phyloP scores from a whole-genome alignment of 2,888 invertebrate genomes.

The Allacma fusca region DNA sequence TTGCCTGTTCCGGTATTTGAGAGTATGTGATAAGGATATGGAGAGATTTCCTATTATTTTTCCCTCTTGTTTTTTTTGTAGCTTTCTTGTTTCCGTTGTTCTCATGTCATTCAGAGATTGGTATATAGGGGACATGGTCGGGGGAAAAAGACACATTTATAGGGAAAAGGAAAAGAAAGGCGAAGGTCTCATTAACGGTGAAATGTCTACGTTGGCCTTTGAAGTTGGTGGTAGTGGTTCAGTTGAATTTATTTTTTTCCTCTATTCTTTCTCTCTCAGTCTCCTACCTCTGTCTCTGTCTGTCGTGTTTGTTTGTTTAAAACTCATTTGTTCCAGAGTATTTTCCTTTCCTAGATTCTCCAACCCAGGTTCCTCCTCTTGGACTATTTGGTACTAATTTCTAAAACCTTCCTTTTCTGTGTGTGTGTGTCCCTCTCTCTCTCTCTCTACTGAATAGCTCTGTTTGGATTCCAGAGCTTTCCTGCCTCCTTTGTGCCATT shows the following conservation, averaged over 20 bases:
- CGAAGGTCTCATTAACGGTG: background rate
- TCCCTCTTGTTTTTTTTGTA: too few species aligned
- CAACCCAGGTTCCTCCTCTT: background rate
- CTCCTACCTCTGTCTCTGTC: background rate
- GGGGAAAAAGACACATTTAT: background rate
- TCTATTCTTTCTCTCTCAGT: background rate
- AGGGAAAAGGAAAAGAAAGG: background rate
- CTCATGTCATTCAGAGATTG: conserved; percentile 1
- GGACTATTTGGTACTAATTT: background rate
- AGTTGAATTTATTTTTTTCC: background rate
- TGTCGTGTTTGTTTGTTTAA: background rate
- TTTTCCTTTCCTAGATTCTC: background rate
- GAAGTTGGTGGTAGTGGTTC: background rate
- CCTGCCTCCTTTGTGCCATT: too few species aligned
- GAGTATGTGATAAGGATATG: too few species aligned
- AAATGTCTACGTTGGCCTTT: background rate
- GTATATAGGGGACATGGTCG: background rate
- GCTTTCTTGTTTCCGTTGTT: background rate
- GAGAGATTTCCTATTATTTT: too few species aligned
- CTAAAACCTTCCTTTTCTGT: too few species aligned
- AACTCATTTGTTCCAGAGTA: conserved; percentile 3
- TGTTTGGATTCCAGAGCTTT: too few species aligned
- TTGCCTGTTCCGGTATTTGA: too few species aligned
- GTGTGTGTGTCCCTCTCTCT: too few species aligned
- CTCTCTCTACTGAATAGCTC: too few species aligned